Evolutionary conservation across 2,113 vertebrate genomes (phyloP), one percentile per base, ranked within the genome.

Genomic region (Myrmecobius fasciatus): DNA sequence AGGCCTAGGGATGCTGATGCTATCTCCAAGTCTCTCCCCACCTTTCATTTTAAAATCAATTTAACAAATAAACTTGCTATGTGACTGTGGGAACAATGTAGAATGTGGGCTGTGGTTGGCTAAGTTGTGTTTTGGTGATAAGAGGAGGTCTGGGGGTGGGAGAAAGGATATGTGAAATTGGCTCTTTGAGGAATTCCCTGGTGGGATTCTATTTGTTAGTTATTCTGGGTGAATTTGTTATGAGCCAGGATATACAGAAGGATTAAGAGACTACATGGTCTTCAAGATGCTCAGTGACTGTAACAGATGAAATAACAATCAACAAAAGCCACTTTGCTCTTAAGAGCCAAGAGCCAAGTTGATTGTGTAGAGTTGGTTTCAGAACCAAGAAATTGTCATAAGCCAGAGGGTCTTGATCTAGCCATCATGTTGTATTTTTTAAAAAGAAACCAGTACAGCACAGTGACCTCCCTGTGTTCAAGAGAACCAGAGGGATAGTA

Each of bases 31-130:
- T 90, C 53, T 96, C n/a, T 96, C 93, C 47, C 56, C 49, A 0
- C 93, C 75, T 97, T 92, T 95, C 1, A 47, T 96, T 98, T 94
- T 94, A 95, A 96, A 97, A 96, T 96, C 52, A 94, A n/a, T 97
- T 98, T 97, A 97, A 67, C 93, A 91, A 51, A 98, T 96, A 94
- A 97, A 91, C 43, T 47, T 8, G 31, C 3, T 5, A 52, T 90
- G 89, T 90, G 89, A 90, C 75, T 5, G 14, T 9, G 8, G 67
- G 75, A 14, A 7, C 43, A 53, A 93, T 91, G 8, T 3, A 12
- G 46, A 91, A 94, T 91, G 51, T 48, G 56, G 94, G 92, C 20
- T 52, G 1, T 25, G 43, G 17, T 53, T 49, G 67, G 54, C 90
- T 94, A 31, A 95, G 36, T 51, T 91, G 93, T 91, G 25, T 22